Evolutionary conservation across 2,888 invertebrate genomes (phyloP).

Genomic region (Meiosimyza platycephala): DNA sequence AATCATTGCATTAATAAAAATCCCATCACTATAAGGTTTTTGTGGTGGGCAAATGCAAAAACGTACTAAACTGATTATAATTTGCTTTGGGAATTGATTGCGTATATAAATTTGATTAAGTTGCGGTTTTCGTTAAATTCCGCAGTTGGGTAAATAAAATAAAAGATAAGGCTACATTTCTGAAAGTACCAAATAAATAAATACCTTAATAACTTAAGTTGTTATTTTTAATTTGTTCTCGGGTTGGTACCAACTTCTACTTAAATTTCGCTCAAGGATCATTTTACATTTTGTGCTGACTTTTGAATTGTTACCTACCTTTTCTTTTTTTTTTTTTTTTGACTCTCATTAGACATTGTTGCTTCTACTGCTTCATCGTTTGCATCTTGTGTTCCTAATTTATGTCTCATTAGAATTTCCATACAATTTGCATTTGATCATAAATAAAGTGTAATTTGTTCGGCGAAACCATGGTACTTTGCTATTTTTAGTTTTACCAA

Average conservation of each 20-base stretch:
- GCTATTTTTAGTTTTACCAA: too few relatives aligned
- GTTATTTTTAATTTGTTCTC: too few relatives aligned
- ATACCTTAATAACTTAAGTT: too few relatives aligned
- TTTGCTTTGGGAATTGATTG: conserved; percentile 14
- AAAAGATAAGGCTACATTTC: too few relatives aligned
- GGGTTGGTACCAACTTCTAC: too few relatives aligned
- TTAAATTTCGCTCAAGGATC: not conserved
- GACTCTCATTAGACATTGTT: not conserved
- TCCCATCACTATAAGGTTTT: too few relatives aligned
- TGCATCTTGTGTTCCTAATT: not conserved
- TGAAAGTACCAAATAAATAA: too few relatives aligned
- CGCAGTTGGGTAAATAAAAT: too few relatives aligned
- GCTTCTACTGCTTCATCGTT: not conserved
- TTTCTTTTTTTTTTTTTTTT: conserved; percentile 13
- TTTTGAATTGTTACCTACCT: conserved; percentile 19
- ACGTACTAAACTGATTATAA: not conserved
- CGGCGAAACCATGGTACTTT: not conserved
- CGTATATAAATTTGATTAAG: conserved; percentile 7
- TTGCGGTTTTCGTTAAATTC: too few relatives aligned
- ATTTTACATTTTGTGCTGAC: conserved; percentile 13
- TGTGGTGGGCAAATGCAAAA: too few relatives aligned
- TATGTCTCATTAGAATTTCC: conserved; percentile 25
- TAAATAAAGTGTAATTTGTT: conserved; percentile 16
- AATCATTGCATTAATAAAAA: too few relatives aligned
- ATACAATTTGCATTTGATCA: conserved; percentile 23